phyloP scores from a whole-genome alignment of 2,888 invertebrate genomes.

The Agonopterix arenella region DNA sequence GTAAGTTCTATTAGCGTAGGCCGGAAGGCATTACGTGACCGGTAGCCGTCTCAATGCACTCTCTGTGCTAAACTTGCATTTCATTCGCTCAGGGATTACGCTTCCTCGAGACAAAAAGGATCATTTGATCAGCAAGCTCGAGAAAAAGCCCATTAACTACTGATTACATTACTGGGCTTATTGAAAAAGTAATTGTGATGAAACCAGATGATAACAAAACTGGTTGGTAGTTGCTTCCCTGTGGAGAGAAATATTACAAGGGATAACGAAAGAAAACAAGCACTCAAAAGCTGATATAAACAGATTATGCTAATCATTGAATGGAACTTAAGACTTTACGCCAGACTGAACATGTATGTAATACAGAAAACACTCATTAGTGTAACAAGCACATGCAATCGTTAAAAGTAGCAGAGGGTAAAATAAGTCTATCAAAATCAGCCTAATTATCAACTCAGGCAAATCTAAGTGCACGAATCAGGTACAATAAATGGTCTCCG shows the following conservation, averaged over 20 bases:
- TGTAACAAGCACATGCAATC: background rate
- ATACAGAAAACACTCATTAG: constrained; percentile 6
- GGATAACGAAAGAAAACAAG: background rate
- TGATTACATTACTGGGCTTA: no score
- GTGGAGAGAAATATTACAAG: no score
- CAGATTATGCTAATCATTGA: no score
- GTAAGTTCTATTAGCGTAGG: constrained; percentile 42
- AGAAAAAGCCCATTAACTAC: no score
- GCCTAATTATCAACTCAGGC: background rate
- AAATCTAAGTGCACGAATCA: background rate
- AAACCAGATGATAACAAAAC: no score
- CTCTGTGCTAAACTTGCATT: constrained; percentile 4
- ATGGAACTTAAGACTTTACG: background rate
- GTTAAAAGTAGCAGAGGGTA: background rate
- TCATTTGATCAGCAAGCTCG: no score
- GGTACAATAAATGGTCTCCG: no score
- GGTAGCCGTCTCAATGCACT: constrained; percentile 26
- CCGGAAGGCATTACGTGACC: constrained; percentile 56
- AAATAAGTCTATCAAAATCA: background rate
- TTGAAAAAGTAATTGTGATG: no score
- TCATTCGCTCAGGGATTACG: constrained; percentile 2
- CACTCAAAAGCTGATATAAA: background rate
- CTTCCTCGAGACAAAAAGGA: constrained; percentile 16
- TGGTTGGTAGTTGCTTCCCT: no score
- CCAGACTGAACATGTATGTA: constrained; percentile 3